Evolutionary conservation across 2,888 invertebrate genomes (phyloP).

Genomic region (Tipula confusa): DNA sequence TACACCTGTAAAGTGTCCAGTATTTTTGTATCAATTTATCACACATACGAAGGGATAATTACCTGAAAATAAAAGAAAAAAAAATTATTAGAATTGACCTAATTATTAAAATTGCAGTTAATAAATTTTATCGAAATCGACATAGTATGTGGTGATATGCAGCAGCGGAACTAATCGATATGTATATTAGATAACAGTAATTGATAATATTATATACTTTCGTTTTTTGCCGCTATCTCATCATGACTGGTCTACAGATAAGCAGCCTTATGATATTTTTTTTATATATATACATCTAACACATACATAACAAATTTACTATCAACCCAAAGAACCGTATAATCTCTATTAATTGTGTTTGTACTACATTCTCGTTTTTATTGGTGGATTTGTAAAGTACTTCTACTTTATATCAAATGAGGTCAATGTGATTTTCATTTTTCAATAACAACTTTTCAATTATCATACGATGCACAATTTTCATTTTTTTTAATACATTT

Average conservation of each 20-base stretch:
- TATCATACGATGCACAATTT: constrained; percentile 25
- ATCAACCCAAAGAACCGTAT: neutral
- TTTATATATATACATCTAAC: neutral
- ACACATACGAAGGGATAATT: neutral
- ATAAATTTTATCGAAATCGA: neutral
- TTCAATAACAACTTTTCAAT: neutral
- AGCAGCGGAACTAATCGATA: neutral
- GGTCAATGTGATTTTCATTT: constrained; percentile 25
- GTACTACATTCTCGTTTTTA: neutral
- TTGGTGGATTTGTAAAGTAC: neutral
- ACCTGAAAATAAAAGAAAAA: neutral
- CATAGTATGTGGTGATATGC: neutral
- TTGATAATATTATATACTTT: neutral
- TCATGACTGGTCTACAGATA: no score
- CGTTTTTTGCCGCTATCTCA: neutral
- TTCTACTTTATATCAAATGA: neutral
- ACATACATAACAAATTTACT: neutral
- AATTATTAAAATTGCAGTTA: neutral
- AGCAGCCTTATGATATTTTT: neutral
- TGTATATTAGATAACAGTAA: neutral
- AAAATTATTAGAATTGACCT: neutral
- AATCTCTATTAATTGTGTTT: neutral
- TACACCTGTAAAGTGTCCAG: neutral
- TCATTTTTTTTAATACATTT: constrained; percentile 1
- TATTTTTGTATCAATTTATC: neutral